phyloP scores from a whole-genome alignment of 2,888 invertebrate genomes.

The Onthophagus sagittarius region DNA sequence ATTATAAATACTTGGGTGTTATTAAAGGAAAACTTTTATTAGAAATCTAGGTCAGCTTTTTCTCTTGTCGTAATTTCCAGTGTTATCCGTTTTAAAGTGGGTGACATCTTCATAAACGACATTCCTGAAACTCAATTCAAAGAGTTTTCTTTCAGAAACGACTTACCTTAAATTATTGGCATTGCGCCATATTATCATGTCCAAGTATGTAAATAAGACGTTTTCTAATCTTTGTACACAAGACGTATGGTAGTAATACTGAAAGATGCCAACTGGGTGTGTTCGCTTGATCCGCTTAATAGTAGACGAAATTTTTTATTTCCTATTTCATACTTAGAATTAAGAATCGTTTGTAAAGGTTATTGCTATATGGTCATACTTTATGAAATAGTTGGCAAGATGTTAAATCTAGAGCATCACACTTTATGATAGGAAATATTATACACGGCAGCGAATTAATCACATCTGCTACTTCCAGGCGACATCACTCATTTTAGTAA shows the following conservation, averaged over 20 bases:
- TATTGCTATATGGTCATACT: background rate
- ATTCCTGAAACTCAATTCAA: background rate
- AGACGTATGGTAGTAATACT: background rate
- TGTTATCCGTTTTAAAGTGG: background rate
- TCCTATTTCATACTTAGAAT: no score
- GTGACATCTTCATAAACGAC: background rate
- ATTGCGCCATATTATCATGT: background rate
- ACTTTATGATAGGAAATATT: conserved; percentile 3
- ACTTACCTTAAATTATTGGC: background rate
- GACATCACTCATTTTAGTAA: conserved; percentile 4
- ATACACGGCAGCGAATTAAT: conserved; percentile 1
- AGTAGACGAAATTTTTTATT: no score
- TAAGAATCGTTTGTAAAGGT: no score
- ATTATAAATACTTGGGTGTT: background rate
- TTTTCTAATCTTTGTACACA: background rate
- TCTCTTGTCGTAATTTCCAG: background rate
- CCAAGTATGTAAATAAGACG: background rate
- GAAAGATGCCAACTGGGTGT: background rate
- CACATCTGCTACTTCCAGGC: background rate
- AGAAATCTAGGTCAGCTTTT: background rate
- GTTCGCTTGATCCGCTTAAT: background rate
- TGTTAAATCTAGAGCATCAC: background rate
- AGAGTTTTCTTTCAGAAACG: background rate
- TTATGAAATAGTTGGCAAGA: background rate
- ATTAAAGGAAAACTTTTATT: background rate